These are phyloP conservation scores for Cyrtonyx montezumae DNA, from an alignment of 2,113 vertebrate species.

Conservation along the genomic window DNA sequence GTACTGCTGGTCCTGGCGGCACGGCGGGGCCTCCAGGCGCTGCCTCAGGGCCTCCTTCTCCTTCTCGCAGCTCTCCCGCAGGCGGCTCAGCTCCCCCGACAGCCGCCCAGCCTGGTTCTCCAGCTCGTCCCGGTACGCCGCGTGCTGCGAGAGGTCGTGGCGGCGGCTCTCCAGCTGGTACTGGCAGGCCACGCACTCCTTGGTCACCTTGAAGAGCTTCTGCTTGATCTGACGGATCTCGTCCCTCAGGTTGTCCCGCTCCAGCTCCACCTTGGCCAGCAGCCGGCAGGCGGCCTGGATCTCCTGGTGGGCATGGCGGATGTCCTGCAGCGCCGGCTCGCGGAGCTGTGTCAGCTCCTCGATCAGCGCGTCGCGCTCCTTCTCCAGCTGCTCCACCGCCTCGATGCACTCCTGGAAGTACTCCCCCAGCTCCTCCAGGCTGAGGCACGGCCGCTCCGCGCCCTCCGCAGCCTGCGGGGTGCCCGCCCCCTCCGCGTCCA, in stretches of 20 bases:
- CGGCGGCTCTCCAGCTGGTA: constrained; percentile 81
- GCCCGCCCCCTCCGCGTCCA: constrained; percentile 40
- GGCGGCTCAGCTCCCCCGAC: constrained; percentile 78
- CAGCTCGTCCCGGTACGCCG: constrained; percentile 79
- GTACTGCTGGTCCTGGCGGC: constrained; percentile 77
- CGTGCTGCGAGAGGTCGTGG: constrained; percentile 82
- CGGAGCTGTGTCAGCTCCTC: constrained; percentile 82
- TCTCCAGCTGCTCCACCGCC: constrained; percentile 84
- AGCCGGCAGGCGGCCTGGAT: constrained; percentile 82
- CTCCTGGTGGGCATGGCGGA: constrained; percentile 81
- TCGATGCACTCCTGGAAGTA: constrained; percentile 86
- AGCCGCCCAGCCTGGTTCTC: constrained; percentile 79
- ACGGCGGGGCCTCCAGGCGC: constrained; percentile 66
- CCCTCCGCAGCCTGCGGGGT: background rate
- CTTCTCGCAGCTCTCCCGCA: constrained; percentile 79
- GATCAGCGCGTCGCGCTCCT: constrained; percentile 84
- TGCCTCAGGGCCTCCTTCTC: constrained; percentile 78
- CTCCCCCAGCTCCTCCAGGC: constrained; percentile 72
- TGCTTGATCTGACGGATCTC: constrained; percentile 85
- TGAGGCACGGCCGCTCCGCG: constrained; percentile 7
- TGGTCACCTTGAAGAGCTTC: constrained; percentile 85
- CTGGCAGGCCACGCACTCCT: constrained; percentile 88
- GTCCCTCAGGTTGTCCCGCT: constrained; percentile 84
- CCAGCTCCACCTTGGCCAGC: constrained; percentile 85
- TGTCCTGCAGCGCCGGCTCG: constrained; percentile 80